These are phyloP conservation scores for Naja naja DNA, from an alignment of 2,113 vertebrate species.

Conservation along the genomic window DNA sequence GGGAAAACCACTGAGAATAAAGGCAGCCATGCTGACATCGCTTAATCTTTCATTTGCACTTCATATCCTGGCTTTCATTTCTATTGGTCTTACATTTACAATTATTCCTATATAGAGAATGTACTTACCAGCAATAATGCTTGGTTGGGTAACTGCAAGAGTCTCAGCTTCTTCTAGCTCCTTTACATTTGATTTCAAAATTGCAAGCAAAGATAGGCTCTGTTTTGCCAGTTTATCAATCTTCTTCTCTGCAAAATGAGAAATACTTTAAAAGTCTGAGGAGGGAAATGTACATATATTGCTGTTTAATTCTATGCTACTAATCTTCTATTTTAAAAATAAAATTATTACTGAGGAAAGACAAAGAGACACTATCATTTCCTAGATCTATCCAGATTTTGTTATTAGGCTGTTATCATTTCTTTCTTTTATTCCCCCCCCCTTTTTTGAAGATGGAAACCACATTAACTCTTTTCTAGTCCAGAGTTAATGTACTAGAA, in stretches of 20 bases:
- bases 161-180: neutral
- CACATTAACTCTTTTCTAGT: neutral
- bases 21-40: neutral
- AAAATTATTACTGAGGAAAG: neutral
- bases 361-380: neutral
- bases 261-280: neutral
- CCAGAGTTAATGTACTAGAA: neutral
- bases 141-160: neutral
- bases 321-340: neutral
- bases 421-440: neutral
- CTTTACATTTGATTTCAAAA: neutral
- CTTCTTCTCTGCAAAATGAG: conserved; percentile 1
- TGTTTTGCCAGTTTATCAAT: neutral
- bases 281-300: neutral
- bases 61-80: neutral
- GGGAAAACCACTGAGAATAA: neutral
- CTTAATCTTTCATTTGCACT: neutral
- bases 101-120: neutral
- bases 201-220: neutral
- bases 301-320: neutral
- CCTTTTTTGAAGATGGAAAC: neutral
- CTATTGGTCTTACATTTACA: neutral
- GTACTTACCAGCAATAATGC: conserved; percentile 1
- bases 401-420: neutral
- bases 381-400: neutral